A percentile compares a stretch with the other conserved stretches of the same genome.
Evolutionary conservation across 2,888 invertebrate species (phyloP).

Genomic region (Plagodis pulveraria): DNA sequence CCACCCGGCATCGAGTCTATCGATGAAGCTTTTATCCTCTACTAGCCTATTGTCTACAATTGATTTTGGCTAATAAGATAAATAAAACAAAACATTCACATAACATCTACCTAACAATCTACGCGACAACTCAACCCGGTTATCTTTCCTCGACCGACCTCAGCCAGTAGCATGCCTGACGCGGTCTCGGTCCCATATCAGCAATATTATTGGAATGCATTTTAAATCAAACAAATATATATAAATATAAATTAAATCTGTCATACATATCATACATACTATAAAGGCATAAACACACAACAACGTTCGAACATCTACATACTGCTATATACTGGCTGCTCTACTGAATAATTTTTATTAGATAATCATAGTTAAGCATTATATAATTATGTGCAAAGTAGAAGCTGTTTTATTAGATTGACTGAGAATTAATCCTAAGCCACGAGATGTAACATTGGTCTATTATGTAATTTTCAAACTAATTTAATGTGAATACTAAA

Average conservation of each 20-base stretch:
- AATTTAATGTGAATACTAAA: too few species aligned
- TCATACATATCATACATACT: slow-evolving; percentile 63
- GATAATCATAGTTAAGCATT: slow-evolving; percentile 24
- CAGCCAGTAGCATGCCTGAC: slow-evolving; percentile 29
- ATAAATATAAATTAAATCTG: slow-evolving; percentile 48
- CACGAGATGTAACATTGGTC: not conserved
- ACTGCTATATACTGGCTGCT: slow-evolving; percentile 60
- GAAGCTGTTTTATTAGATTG: slow-evolving; percentile 1
- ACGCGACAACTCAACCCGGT: slow-evolving; percentile 55
- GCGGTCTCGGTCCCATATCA: slow-evolving; percentile 45
- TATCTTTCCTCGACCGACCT: slow-evolving; percentile 21
- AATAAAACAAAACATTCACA: slow-evolving; percentile 59
- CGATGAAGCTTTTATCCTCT: slow-evolving; percentile 63
- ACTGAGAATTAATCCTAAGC: not conserved
- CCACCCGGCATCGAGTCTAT: slow-evolving; percentile 41
- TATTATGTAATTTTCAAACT: slow-evolving; percentile 11
- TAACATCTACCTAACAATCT: slow-evolving; percentile 81
- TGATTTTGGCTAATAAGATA: slow-evolving; percentile 42
- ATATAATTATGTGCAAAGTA: slow-evolving; percentile 6
- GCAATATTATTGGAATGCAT: slow-evolving; percentile 59
- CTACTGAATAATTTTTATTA: slow-evolving; percentile 52
- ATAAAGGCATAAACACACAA: slow-evolving; percentile 71
- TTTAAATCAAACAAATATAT: slow-evolving; percentile 42
- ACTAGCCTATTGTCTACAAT: slow-evolving; percentile 57
- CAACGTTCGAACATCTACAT: slow-evolving; percentile 67